phyloP scores from a whole-genome alignment of 2,888 invertebrate genomes.

The Drosophila peninsularis region DNA sequence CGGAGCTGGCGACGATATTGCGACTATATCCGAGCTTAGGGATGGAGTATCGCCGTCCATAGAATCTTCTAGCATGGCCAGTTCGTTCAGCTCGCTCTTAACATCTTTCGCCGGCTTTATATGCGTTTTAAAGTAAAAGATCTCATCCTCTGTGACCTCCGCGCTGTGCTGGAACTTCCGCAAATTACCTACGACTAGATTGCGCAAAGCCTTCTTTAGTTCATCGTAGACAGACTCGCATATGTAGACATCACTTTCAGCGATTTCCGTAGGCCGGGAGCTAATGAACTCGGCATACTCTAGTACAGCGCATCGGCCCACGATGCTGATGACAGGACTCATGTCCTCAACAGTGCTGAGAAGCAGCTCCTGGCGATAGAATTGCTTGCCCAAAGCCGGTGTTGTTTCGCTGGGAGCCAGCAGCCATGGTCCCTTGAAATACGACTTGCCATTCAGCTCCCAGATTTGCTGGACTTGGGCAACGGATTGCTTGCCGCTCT shows the following conservation, averaged over 20 bases:
- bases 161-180: conserved; percentile 93
- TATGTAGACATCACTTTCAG: conserved; percentile 95
- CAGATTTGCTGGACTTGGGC: conserved; percentile 97
- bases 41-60: conserved; percentile 92
- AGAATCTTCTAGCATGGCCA: conserved; percentile 90
- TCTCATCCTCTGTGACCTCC: conserved; percentile 96
- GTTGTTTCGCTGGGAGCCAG: conserved; percentile 95
- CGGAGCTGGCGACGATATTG: conserved; percentile 86
- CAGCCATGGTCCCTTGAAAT: conserved; percentile 97
- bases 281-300: conserved; percentile 95
- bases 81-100: conserved; percentile 76
- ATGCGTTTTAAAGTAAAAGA: conserved; percentile 90
- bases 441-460: conserved; percentile 96
- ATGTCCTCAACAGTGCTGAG: conserved; percentile 96
- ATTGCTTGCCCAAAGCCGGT: conserved; percentile 90
- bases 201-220: conserved; percentile 90
- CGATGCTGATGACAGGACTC: conserved; percentile 94
- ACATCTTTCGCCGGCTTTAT: conserved; percentile 87
- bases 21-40: conserved; percentile 91
- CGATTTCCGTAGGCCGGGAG: conserved; percentile 96
- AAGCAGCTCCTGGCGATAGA: conserved; percentile 97
- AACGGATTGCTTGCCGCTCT: conserved; percentile 95
- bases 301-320: conserved; percentile 95
- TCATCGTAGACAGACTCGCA: conserved; percentile 97
- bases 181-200: conserved; percentile 88